These are phyloP conservation scores for Diarsia brunnea DNA, from an alignment of 2,888 invertebrate genomes.

Conservation along the genomic window DNA sequence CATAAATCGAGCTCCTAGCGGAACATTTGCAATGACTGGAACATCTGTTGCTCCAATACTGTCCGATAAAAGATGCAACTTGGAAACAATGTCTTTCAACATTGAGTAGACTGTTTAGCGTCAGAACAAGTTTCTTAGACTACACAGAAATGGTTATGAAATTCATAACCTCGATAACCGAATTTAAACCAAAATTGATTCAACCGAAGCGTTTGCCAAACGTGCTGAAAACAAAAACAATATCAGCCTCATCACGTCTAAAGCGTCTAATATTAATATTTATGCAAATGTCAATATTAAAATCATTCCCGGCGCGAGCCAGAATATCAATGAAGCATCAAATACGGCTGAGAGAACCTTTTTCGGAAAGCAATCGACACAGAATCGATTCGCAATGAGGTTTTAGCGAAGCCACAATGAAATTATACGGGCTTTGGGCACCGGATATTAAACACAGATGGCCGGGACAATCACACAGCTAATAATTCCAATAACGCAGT, in stretches of 20 bases:
- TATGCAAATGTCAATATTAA: constrained; percentile 67
- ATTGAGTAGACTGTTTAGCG: neutral
- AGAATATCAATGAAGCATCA: constrained; percentile 75
- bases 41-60: constrained; percentile 60
- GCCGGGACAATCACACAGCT: constrained; percentile 66
- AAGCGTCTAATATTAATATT: constrained; percentile 62
- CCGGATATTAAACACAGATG: constrained; percentile 75
- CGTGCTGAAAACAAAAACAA: constrained; percentile 37
- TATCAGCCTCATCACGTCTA: constrained; percentile 38
- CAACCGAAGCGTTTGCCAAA: constrained; percentile 20
- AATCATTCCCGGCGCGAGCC: constrained; percentile 64
- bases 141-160: neutral
- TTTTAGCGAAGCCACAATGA: constrained; percentile 72
- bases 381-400: constrained; percentile 69
- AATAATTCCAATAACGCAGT: constrained; percentile 65
- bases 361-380: constrained; percentile 69
- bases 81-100: constrained; percentile 29
- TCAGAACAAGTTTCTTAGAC: neutral
- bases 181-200: constrained; percentile 34
- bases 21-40: constrained; percentile 51
- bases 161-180: neutral
- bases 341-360: constrained; percentile 62
- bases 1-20: constrained; percentile 58
- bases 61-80: constrained; percentile 37
- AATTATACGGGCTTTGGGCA: constrained; percentile 65